These are phyloP conservation scores for Astatotilapia flaviijosephi DNA, from an alignment of 2,113 vertebrate species.

Conservation along the genomic window DNA sequence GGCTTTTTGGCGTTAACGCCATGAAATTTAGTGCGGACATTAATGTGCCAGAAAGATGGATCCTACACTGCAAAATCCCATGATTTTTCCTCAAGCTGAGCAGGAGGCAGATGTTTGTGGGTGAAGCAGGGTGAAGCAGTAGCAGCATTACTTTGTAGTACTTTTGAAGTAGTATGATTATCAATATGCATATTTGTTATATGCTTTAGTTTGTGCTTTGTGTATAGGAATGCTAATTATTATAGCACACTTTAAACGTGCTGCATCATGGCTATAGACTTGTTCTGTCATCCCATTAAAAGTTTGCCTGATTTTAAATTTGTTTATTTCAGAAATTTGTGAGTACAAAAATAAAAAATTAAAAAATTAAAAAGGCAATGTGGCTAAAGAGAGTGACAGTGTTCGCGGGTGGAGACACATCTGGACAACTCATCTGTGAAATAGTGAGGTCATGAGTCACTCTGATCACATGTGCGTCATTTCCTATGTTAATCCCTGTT, in stretches of 20 bases:
- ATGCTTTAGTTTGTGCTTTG: not conserved
- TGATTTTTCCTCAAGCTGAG: not conserved
- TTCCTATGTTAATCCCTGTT: constrained; percentile 51
- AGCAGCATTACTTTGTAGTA: not conserved
- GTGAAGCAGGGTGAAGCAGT: not conserved
- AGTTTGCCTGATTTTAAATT: not conserved
- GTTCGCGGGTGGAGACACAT: constrained; percentile 23
- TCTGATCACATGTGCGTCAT: constrained; percentile 43
- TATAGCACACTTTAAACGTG: not conserved
- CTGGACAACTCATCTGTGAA: constrained; percentile 59
- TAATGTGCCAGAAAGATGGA: not conserved
- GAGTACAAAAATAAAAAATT: not conserved
- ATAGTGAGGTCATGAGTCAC: constrained; percentile 64
- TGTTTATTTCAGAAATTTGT: not conserved
- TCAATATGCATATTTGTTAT: not conserved
- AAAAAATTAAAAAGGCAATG: not conserved
- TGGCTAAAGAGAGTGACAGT: not conserved
- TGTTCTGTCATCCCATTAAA: not conserved
- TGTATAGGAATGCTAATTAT: not conserved
- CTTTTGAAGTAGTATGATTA: not conserved
- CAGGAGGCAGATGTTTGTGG: not conserved
- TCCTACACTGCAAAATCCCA: not conserved
- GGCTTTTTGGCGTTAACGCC: no score
- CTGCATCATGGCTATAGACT: not conserved
- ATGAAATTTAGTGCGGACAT: not conserved